These are phyloP conservation scores for Lepidurus couesii DNA, from an alignment of 1,140 invertebrate species.

Conservation along the genomic window DNA sequence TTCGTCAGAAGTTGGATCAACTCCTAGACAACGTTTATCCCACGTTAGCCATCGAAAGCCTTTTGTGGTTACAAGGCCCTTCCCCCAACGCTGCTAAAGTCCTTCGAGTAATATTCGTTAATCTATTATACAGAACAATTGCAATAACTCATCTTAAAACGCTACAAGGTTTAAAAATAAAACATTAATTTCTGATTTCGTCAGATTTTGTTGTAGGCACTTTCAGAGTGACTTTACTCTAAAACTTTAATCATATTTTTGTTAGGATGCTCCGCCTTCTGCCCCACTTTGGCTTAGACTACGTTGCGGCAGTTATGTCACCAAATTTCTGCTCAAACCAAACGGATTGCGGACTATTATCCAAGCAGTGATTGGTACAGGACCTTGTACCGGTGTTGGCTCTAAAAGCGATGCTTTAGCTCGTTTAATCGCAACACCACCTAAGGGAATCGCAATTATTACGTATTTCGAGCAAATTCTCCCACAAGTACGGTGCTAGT, in stretches of 20 bases:
- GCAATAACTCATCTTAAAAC: too few relatives aligned
- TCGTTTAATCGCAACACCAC: conserved; percentile 55
- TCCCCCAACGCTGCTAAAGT: conserved; percentile 35
- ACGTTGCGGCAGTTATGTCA: conserved; percentile 55
- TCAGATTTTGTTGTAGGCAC: too few relatives aligned
- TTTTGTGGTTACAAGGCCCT: conserved; percentile 58
- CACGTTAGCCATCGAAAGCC: conserved; percentile 58
- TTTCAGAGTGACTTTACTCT: background rate
- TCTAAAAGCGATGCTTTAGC: conserved; percentile 52
- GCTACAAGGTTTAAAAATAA: too few relatives aligned
- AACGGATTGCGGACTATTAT: conserved; percentile 58
- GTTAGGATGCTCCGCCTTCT: conserved; percentile 24
- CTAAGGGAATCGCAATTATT: conserved; percentile 47
- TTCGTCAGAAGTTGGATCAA: conserved; percentile 49
- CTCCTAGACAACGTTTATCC: conserved; percentile 54
- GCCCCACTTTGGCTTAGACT: conserved; percentile 58
- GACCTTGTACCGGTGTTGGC: conserved; percentile 54
- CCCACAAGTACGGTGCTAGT: conserved; percentile 39
- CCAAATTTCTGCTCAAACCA: conserved; percentile 50
- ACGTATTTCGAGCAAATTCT: conserved; percentile 48
- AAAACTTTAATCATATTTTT: too few relatives aligned
- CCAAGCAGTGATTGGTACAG: conserved; percentile 55
- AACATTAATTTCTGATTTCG: too few relatives aligned
- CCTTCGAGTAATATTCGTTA: conserved; percentile 23
- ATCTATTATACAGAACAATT: too few relatives aligned